Percentiles rank a stretch among this genome's conserved stretches.
Conservation (phyloP, 2,797 vertebrate species). For the Notamacropus eugenii region DNA sequence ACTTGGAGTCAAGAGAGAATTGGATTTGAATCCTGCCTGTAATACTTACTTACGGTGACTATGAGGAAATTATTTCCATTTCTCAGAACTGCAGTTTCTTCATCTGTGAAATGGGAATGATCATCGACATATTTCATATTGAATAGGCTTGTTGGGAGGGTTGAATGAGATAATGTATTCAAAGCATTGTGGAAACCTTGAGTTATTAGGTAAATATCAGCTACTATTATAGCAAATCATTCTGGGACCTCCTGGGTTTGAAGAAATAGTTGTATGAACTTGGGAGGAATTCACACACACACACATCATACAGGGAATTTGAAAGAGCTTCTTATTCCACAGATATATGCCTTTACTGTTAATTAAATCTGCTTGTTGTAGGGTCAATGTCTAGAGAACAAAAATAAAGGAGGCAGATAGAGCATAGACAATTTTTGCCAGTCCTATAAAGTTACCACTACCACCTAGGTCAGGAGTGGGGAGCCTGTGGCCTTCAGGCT, state of each 20-base stretch:
- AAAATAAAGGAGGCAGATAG: not conserved
- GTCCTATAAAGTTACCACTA: not conserved
- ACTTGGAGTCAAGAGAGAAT: not conserved
- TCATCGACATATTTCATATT: rapidly evolving
- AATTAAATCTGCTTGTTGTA: not conserved
- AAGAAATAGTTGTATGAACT: not conserved
- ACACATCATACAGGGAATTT: not conserved
- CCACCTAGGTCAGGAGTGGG: too few species aligned
- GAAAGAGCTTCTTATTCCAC: not conserved
- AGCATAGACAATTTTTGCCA: not conserved
- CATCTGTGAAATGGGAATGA: not conserved
- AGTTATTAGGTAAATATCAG: not conserved
- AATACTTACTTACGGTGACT: not conserved
- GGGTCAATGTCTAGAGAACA: not conserved
- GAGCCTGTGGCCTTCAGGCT: too few species aligned
- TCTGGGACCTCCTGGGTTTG: not conserved
- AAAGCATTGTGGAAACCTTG: not conserved
- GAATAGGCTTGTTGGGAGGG: not conserved
- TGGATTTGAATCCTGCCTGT: not conserved
- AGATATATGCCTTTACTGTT: not conserved
- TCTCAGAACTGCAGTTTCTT: not conserved
- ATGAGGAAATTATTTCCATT: not conserved
- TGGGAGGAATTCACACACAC: not conserved
- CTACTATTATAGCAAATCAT: not conserved
- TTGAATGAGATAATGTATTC: not conserved